These are phyloP conservation scores for Cranoglanis bouderius DNA, from an alignment of 2,113 vertebrate genomes.

Conservation along the genomic window DNA sequence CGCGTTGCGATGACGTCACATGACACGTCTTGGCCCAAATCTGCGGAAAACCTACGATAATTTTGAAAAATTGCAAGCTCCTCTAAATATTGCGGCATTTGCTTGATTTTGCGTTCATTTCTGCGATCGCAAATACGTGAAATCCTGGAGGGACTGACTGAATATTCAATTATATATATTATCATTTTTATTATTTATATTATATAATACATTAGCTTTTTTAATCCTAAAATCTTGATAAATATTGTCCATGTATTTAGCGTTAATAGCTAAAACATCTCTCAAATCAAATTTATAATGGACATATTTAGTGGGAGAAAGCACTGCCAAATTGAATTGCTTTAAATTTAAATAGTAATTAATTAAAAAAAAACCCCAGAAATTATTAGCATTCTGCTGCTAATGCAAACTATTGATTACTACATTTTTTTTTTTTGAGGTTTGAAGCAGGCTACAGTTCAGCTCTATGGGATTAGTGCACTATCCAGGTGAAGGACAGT, in stretches of 20 bases:
- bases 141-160: too few species aligned
- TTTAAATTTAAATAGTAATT: neutral
- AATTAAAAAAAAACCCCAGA: neutral
- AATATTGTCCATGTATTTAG: neutral
- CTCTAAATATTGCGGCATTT: too few species aligned
- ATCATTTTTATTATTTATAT: neutral
- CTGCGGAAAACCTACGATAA: too few species aligned
- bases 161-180: neutral
- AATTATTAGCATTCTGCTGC: neutral
- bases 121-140: too few species aligned
- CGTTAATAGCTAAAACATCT: neutral
- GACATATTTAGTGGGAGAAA: neutral
- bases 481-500: constrained; percentile 35
- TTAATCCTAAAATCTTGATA: neutral
- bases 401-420: neutral
- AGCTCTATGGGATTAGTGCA: constrained; percentile 2
- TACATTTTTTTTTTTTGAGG: neutral
- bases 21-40: too few species aligned
- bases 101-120: too few species aligned
- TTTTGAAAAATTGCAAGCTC: too few species aligned
- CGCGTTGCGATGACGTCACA: too few species aligned
- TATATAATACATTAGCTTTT: neutral
- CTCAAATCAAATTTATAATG: neutral
- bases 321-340: neutral
- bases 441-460: neutral